These are phyloP conservation scores for Calliphora vicina DNA, from an alignment of 1,140 invertebrate species.

Conservation along the genomic window DNA sequence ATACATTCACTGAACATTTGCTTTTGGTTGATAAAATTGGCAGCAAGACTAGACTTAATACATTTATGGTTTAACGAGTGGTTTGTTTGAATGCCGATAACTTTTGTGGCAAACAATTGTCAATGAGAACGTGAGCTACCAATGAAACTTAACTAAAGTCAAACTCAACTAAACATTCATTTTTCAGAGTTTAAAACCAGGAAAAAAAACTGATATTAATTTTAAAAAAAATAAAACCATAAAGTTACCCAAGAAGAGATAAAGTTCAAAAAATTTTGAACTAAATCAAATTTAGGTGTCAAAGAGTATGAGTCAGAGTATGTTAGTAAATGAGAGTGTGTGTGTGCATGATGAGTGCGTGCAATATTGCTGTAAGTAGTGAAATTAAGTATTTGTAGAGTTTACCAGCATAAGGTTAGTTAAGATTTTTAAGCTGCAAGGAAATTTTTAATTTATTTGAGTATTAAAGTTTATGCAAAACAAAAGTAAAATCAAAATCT, in stretches of 20 bases:
- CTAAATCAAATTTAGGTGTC: neutral
- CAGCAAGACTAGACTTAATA: constrained; percentile 26
- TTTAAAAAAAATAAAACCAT: neutral
- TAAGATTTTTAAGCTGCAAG: no score
- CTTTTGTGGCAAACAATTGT: constrained; percentile 30
- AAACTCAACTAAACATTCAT: neutral
- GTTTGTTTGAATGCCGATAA: constrained; percentile 28
- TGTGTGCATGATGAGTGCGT: no score
- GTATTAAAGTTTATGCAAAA: no score
- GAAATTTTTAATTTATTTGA: no score
- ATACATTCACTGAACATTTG: neutral
- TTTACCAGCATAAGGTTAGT: no score
- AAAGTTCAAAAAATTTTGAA: neutral
- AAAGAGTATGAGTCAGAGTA: neutral
- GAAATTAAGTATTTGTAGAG: neutral
- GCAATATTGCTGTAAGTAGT: no score
- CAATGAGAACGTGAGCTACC: constrained; percentile 25
- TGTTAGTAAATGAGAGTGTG: no score
- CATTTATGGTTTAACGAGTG: constrained; percentile 34
- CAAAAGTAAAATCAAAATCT: no score
- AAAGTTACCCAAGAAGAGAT: neutral
- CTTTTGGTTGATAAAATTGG: neutral
- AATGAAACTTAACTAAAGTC: neutral
- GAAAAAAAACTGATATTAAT: neutral
- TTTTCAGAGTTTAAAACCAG: neutral